Evolutionary conservation across 1,140 invertebrate genomes (phyloP), one percentile per base, ranked within the genome.

Genomic region (Zaprionus taronus): DNA sequence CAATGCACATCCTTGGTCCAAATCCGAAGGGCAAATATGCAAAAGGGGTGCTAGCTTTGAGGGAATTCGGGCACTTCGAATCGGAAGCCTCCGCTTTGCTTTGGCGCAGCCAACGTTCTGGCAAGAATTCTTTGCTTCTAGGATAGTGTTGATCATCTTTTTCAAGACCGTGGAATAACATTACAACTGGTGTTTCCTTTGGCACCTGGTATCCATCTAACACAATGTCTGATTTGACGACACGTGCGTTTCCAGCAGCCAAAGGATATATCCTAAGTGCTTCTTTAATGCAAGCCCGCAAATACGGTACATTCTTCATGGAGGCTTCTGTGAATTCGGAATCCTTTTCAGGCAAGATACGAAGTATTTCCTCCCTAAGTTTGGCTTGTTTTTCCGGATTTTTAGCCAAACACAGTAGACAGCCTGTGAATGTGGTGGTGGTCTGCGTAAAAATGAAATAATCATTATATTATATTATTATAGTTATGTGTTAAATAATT

Each of bases 331-430:
- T 95, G 7, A 96, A 91, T 5, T 93, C 89, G 3, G 93, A 93
- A 61, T 93, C 80, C 79, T 94, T 93, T 5, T 91, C 24, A 11
- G 94, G 94, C n/a, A 95, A 78, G 26, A 94, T 93, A 2, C 84
- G 89, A 53, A 93, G 89, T 1, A 98, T 91, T 94, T 98, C 97
- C 60, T 95, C 83, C 73, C 95, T 95, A 1, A 97, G 93, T 72
- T 94, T 95, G 44, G 94, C 93, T 91, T 98, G 97, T 66, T 96
- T 95, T 5, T 96, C 95, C 4, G 94, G 94, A 93, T 97, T 96
- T 62, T 94, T 94, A 1, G 96, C 95, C n/a, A 98, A 91, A 20
- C 66, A 60, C 0, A 90, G 55, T 17, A 91, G 28, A 4, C 61
- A 55, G 2, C 36, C 80, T 4, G 78, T 67, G 28, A 90, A 76